Base-by-base conservation (phyloP, 2,797 vertebrate species). In the Champsocephalus gunnari region DNA sequence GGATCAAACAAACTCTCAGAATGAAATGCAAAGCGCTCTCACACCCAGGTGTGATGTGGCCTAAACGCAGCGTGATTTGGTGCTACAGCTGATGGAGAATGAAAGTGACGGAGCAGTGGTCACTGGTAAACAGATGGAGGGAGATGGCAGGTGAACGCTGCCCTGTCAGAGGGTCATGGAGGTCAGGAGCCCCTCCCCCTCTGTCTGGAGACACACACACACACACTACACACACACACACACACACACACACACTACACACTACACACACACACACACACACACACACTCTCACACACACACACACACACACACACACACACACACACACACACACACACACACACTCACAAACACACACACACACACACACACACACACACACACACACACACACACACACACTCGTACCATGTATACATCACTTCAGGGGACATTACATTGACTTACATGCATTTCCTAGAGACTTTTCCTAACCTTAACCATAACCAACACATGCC, bases 131-230 rank as follows among this genome's bases (percentile, higher is more conserved):
- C 94, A 93, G 95, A 96, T 96, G 95, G 95, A 95, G 93, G 93
- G 93, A 94, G 95, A 93, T 68, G 84, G 93, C 85, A 73, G 91
- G 94, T 94, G 94, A 93, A 93, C 89, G 77, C 71, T 92, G 90
- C 92, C 92, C 94, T 95, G 94, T 96, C 94, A 94, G 92, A 93
- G 90, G 96, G 96, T 96, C 95, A 93, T 72, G 66, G 90, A 94
- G 94, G 95, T 93, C 96, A 97, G 93, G 96, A 95, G 94, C 96
- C 95, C 95, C 96, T 93, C 95, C 96, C 90, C 92, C 53, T 71
- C 64, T 75, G 80, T 86, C 89, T 89, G 80, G 79, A 77, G 16
- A 28, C 24, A 48, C 44, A 24, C 19, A 9, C 41, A 45, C 43
- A 14, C 58, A n/a, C n/a, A n/a, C 19, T 19, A 19, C 19, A 19